Evolutionary conservation across 2,797 vertebrate genomes (phyloP).

Genomic region (Hydrolagus colliei): DNA sequence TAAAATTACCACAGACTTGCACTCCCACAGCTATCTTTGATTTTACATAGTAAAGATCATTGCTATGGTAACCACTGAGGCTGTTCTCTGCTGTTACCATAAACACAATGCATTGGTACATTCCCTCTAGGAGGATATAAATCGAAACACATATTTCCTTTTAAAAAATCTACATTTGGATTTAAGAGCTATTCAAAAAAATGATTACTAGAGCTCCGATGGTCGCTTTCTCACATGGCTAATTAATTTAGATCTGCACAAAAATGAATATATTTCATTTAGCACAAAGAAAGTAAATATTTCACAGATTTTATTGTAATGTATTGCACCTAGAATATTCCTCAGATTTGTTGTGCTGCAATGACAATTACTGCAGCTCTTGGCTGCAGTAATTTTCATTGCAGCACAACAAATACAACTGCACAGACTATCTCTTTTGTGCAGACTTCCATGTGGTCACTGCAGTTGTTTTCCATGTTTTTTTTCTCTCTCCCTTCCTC

Average conservation of each 20-base stretch:
- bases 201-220: neutral
- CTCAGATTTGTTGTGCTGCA: neutral
- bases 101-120: neutral
- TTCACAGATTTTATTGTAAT: neutral
- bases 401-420: neutral
- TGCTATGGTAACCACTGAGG: too few relatives aligned
- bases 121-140: neutral
- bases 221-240: neutral
- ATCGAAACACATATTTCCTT: neutral
- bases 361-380: conserved; percentile 18
- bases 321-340: neutral
- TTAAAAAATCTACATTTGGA: neutral
- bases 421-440: neutral
- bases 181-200: neutral
- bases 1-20: neutral
- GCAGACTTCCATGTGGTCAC: conserved; percentile 4
- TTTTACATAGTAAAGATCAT: neutral
- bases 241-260: neutral
- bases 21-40: neutral
- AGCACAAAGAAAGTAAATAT: neutral
- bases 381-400: neutral
- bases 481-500: neutral
- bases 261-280: neutral
- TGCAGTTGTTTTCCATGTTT: conserved; percentile 35
- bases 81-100: neutral